Evolutionary conservation across 2,888 invertebrate genomes (phyloP).

Genomic region (Sussaba pulchella): DNA sequence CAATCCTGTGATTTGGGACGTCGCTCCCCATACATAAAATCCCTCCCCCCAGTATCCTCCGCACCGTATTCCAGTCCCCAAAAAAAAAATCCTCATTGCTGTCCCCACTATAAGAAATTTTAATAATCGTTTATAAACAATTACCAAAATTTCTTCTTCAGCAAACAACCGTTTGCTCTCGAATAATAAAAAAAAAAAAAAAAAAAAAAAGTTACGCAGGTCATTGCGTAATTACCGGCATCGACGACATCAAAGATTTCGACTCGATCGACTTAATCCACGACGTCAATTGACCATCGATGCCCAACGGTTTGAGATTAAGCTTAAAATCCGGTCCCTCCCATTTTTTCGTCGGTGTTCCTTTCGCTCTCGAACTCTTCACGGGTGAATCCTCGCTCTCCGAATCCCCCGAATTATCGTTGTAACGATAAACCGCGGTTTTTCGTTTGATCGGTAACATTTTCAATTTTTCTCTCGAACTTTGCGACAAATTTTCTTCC

Average conservation of each 20-base stretch:
- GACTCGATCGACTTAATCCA: constrained; percentile 77
- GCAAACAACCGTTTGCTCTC: background rate
- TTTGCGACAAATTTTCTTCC: constrained; percentile 33
- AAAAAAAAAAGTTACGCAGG: constrained; percentile 3
- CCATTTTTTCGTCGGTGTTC: constrained; percentile 67
- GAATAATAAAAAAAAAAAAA: background rate
- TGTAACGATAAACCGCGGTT: background rate
- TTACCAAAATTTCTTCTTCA: no score
- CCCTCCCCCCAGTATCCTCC: no score
- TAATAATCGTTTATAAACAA: no score
- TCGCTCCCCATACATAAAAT: no score
- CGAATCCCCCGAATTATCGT: constrained; percentile 39
- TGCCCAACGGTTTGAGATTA: constrained; percentile 77
- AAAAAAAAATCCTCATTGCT: no score
- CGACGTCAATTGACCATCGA: constrained; percentile 74
- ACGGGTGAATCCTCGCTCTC: constrained; percentile 48
- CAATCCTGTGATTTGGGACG: no score
- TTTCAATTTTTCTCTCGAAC: background rate
- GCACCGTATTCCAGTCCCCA: no score
- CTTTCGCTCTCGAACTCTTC: constrained; percentile 60
- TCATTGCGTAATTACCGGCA: constrained; percentile 70
- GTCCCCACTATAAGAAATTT: no score
- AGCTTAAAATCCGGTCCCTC: constrained; percentile 78
- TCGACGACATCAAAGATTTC: constrained; percentile 74
- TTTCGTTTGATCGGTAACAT: constrained; percentile 23